A percentile compares a stretch with the other conserved stretches of the same genome.
phyloP scores from a whole-genome alignment of 2,888 invertebrate genomes.

The Theretra japonica region DNA sequence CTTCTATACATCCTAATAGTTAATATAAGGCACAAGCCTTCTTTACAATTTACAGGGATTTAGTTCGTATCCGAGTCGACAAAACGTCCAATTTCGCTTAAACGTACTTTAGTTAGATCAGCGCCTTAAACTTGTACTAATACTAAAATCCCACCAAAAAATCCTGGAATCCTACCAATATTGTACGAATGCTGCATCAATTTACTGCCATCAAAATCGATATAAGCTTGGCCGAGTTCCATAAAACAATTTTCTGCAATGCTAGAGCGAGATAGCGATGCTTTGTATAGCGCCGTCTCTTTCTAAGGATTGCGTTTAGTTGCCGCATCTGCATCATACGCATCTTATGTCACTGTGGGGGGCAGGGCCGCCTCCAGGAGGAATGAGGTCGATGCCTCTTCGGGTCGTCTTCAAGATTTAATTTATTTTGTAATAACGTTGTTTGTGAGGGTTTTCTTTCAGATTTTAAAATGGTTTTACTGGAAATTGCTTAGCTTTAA shows the following conservation, averaged over 20 bases:
- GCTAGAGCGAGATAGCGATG: background rate
- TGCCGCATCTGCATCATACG: background rate
- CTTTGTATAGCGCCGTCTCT: background rate
- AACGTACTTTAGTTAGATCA: too few relatives aligned
- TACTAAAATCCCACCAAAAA: background rate
- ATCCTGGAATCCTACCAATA: conserved; percentile 6
- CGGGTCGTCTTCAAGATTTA: too few relatives aligned
- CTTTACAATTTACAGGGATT: too few relatives aligned
- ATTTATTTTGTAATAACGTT: too few relatives aligned
- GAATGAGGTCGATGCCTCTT: background rate
- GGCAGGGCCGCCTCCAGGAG: background rate
- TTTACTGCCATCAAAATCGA: conserved; percentile 21
- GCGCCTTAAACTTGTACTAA: too few relatives aligned
- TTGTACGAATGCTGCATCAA: background rate
- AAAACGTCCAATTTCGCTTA: too few relatives aligned
- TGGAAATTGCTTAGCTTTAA: too few relatives aligned
- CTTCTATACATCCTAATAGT: too few relatives aligned
- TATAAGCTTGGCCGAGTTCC: conserved; percentile 28
- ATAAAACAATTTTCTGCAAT: conserved; percentile 24
- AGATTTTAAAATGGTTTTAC: too few relatives aligned
- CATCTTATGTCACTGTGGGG: background rate
- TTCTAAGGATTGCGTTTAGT: conserved; percentile 3
- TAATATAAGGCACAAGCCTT: too few relatives aligned
- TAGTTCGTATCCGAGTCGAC: too few relatives aligned
- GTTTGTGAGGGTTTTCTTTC: too few relatives aligned